These are phyloP conservation scores for Quadriops clusia DNA, from an alignment of 2,888 invertebrate species.

Conservation along the genomic window DNA sequence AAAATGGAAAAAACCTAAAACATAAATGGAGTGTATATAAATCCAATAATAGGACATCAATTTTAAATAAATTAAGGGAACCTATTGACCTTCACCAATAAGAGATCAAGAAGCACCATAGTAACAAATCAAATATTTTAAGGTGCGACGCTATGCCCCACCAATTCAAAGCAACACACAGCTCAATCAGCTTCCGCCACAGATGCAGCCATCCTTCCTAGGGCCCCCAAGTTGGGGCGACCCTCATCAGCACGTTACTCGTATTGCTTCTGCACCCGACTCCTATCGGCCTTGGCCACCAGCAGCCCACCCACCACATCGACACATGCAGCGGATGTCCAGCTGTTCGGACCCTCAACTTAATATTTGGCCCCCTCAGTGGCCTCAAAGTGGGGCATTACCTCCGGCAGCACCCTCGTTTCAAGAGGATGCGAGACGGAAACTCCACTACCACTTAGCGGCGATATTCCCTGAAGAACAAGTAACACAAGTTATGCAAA, in stretches of 20 bases:
- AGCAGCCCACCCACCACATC: constrained; percentile 28
- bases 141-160: constrained; percentile 21
- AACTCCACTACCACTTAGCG: constrained; percentile 78
- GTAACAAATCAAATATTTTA: no score
- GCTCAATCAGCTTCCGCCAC: constrained; percentile 26
- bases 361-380: constrained; percentile 38
- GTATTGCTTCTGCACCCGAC: constrained; percentile 65
- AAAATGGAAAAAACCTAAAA: no score
- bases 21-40: no score
- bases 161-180: constrained; percentile 11
- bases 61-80: no score
- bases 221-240: constrained; percentile 28
- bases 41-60: no score
- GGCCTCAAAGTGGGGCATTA: constrained; percentile 34
- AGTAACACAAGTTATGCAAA: constrained; percentile 77
- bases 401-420: constrained; percentile 30
- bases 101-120: no score
- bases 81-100: no score
- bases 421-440: constrained; percentile 56
- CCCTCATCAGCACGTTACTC: constrained; percentile 48
- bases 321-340: constrained; percentile 38
- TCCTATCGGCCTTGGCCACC: constrained; percentile 45
- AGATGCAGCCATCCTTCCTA: constrained; percentile 20
- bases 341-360: constrained; percentile 54
- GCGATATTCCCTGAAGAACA: constrained; percentile 84